Conservation (phyloP, 2,888 invertebrate genomes). For the Auanema freiburgensis region DNA sequence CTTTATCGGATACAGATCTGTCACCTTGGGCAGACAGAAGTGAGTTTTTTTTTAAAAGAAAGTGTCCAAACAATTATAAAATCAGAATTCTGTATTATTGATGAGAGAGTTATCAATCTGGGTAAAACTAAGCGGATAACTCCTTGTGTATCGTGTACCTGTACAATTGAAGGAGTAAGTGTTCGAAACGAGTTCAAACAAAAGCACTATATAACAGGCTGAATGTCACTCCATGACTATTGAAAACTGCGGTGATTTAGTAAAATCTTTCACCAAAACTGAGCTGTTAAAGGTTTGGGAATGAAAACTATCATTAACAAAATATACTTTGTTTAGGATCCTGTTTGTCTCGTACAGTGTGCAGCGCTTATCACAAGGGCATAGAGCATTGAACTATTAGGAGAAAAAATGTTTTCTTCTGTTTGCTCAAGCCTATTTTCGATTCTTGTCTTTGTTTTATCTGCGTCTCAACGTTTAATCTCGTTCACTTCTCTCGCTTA, state of each 20-base stretch:
- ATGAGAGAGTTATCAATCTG: constrained; percentile 57
- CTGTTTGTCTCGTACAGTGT: constrained; percentile 44
- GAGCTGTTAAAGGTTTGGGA: constrained; percentile 42
- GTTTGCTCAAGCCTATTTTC: background rate
- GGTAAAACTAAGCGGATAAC: constrained; percentile 62
- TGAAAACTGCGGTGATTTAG: constrained; percentile 46
- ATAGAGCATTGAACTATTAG: background rate
- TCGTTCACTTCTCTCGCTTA: background rate
- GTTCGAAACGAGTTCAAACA: background rate
- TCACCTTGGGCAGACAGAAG: constrained; percentile 62
- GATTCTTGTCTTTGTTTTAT: background rate
- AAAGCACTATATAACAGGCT: constrained; percentile 31
- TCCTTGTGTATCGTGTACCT: constrained; percentile 64
- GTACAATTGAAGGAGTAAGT: constrained; percentile 61
- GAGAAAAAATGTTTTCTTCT: background rate
- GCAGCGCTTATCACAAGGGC: constrained; percentile 7
- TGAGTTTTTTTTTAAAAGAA: constrained; percentile 22
- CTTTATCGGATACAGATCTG: constrained; percentile 57
- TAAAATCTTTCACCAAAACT: constrained; percentile 39
- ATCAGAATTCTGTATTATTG: constrained; percentile 62
- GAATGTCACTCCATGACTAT: constrained; percentile 62
- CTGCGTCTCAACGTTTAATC: background rate
- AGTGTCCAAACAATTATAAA: background rate
- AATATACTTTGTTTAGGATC: constrained; percentile 26
- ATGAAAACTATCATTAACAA: constrained; percentile 16